Percentiles rank a stretch among this genome's conserved stretches.
phyloP scores from a whole-genome alignment of 2,888 invertebrate genomes.

The Hymenopus coronatus region DNA sequence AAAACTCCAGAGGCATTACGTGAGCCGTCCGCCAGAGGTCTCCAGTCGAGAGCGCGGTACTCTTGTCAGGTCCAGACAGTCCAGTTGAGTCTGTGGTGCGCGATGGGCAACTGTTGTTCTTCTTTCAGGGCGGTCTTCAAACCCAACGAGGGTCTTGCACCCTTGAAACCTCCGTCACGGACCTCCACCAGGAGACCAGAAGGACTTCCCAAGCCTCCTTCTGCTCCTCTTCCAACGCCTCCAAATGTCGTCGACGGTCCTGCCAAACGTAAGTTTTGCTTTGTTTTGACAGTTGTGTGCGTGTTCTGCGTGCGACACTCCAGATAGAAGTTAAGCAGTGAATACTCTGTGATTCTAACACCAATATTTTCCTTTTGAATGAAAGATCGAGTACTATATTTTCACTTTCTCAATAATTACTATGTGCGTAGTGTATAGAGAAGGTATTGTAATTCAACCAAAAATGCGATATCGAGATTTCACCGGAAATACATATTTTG shows the following conservation, averaged over 20 bases:
- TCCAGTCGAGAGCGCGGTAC: constrained; percentile 16
- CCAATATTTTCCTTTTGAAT: no score
- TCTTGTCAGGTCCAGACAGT: neutral
- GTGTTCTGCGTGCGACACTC: no score
- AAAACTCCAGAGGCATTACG: neutral
- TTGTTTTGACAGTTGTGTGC: no score
- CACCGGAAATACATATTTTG: no score
- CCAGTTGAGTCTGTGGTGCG: neutral
- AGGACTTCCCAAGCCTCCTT: constrained; percentile 43
- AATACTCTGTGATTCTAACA: no score
- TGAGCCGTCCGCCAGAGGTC: neutral
- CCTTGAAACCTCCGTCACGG: constrained; percentile 37
- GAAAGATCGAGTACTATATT: no score
- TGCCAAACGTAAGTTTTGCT: neutral
- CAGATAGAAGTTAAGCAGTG: no score
- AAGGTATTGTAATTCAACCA: no score
- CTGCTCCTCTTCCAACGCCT: constrained; percentile 41
- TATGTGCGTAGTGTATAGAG: no score
- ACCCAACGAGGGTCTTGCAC: constrained; percentile 37
- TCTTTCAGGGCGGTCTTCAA: constrained; percentile 43
- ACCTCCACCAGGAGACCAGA: constrained; percentile 40
- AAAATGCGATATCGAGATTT: no score
- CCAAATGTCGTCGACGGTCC: constrained; percentile 29
- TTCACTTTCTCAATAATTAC: no score
- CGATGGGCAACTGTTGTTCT: constrained; percentile 44